These are phyloP conservation scores for Typhlichthys subterraneus DNA, from an alignment of 2,797 vertebrate genomes.

Conservation along the genomic window DNA sequence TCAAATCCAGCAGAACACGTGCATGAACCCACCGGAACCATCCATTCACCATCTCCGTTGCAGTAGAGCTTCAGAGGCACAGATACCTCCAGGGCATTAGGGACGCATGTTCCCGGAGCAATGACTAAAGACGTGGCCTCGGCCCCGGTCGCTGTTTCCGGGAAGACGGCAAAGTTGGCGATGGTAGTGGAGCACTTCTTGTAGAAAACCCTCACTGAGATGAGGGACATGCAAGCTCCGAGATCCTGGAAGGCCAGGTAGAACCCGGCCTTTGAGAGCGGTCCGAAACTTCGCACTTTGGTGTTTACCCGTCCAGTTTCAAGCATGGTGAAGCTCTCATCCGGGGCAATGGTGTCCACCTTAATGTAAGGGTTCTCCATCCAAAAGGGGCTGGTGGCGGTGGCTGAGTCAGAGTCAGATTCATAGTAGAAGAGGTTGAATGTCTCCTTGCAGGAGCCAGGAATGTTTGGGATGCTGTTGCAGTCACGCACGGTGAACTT, in stretches of 20 bases:
- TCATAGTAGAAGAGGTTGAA: constrained; percentile 99
- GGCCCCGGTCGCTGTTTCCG: constrained; percentile 93
- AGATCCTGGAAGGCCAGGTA: constrained; percentile 97
- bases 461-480: constrained; percentile 97
- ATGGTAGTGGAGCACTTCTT: constrained; percentile 96
- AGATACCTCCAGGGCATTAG: constrained; percentile 91
- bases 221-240: constrained; percentile 96
- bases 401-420: constrained; percentile 92
- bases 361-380: constrained; percentile 99
- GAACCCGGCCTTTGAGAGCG: constrained; percentile 93
- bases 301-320: constrained; percentile 91
- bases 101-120: constrained; percentile 91
- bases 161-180: constrained; percentile 93
- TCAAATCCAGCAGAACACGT: constrained; percentile 93
- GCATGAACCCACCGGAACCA: constrained; percentile 95
- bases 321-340: constrained; percentile 93
- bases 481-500: constrained; percentile 97
- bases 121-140: constrained; percentile 96
- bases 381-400: constrained; percentile 94
- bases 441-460: constrained; percentile 98
- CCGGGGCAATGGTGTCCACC: constrained; percentile 97
- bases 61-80: constrained; percentile 97
- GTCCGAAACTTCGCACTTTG: constrained; percentile 95
- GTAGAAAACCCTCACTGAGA: constrained; percentile 95
- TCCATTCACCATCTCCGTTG: constrained; percentile 97